Evolutionary conservation across 1,140 invertebrate genomes (phyloP), one percentile per base, ranked within the genome.

Genomic region (Diachasmimorpha longicaudata): DNA sequence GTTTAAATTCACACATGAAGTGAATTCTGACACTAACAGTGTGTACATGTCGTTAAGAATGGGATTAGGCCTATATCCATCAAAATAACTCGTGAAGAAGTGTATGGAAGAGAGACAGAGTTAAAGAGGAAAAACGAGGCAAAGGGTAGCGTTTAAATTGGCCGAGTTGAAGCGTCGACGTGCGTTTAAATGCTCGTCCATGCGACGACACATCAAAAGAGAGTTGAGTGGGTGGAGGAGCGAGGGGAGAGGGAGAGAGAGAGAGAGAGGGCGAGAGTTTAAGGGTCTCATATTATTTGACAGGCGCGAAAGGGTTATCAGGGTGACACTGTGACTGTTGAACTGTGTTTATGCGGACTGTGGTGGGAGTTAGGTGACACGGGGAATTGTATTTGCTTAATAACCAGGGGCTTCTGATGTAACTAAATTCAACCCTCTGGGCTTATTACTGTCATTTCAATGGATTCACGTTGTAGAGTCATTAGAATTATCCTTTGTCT

Each of bases 351-450:
- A 63, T 63, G 58, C 58, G 44, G 48, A 52, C 42, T 36, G 70
- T 16, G 44, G 70, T 37, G 36, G 46, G 55, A 25, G 39, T 42
- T 42, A 13, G 46, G 21, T 23, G 58, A 21, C n/a, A 44, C 31
- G 19, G 25, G 25, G 39, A 19, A 16, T 55, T 68, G 83, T 82
- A 82, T 86, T 87, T 86, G 81, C 85, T 85, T 84, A 84, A 87
- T 85, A 86, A 83, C 82, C 81, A 72, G 23, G 58, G 58, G 71
- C 81, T 69, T 78, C 48, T 76, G 44, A 58, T 75, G 81, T 78
- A 81, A 76, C 77, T 69, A 69, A 79, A 80, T 70, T 78, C 23
- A 63, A 70, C 58, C 81, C 81, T 74, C 75, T 70, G 75, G 81
- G 79, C 79, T 83, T 81, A 82, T 82, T 82, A 19, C 48, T 13